Evolutionary conservation across 2,113 vertebrate species (phyloP), one percentile per base, ranked within the genome.

Genomic region (Thomomys bottae): DNA sequence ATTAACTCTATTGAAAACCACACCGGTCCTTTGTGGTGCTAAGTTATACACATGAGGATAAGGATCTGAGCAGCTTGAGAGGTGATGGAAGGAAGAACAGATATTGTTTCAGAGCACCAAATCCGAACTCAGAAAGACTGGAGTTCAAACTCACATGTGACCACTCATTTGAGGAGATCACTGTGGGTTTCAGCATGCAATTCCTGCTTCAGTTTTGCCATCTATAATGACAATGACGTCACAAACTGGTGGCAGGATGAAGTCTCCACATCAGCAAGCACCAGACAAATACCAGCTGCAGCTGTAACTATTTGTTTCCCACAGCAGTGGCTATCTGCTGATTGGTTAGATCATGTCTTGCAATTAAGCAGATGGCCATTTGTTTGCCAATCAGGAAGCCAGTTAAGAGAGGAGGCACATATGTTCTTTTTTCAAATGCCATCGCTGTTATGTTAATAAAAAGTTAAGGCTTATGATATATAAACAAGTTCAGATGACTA

Each of bases 391-490:
- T 77, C 88, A 42, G 12, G 54, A 30, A 49, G 26, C 34, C 42
- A 57, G 23, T 64, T 78, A 70, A 88, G 49, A 77, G 61, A 75
- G 26, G 26, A 49, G 45, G 9, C 9, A 12, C 49, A 54, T 54
- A 12, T 54, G 11, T 45, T 11, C 45, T 11, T 54, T 54, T 54
- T 54, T 4, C 32, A 75, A 49, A 83, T 71, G 71, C 21, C 49
- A 23, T 32, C 64, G 23, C 23, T 59, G 78, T 87, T 5, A 1
- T 23, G 78, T 79, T 92, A 71, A 82, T 89, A 87, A 87, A 93
- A 59, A 83, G 79, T 66, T 68, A 92, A 94, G 42, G 8, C 64
- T 82, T 94, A 40, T 92, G 87, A 45, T 85, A 79, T 90, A 79
- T 49, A 88, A 86, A 90, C 1, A 23, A 71, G 59, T 78, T 85